Percentiles rank a stretch among this genome's conserved stretches.
Evolutionary conservation across 92 coral and sea anemone genomes (phyloP).

Genomic region (Scolanthus callimorphus): DNA sequence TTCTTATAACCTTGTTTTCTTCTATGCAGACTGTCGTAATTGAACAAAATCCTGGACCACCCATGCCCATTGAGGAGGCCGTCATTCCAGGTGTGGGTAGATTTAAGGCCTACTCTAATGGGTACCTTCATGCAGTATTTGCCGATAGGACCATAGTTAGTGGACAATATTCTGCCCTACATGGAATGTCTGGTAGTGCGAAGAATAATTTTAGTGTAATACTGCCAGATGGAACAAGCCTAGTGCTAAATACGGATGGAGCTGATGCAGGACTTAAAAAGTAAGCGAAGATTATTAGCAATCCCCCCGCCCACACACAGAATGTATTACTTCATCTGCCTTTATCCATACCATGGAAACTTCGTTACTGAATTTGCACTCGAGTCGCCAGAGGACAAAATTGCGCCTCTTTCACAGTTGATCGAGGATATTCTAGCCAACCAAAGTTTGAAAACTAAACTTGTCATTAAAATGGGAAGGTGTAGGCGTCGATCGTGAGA

Average conservation of each 20-base stretch:
- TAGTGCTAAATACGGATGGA: constrained; percentile 10
- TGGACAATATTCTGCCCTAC: constrained; percentile 14
- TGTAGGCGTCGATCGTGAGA: too few species aligned
- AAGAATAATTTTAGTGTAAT: constrained; percentile 30
- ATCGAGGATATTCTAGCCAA: too few species aligned
- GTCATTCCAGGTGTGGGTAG: constrained; percentile 56
- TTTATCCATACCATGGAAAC: too few species aligned
- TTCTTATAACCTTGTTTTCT: not conserved
- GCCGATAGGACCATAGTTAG: constrained; percentile 81
- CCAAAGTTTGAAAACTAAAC: too few species aligned
- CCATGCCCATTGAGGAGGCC: constrained; percentile 39
- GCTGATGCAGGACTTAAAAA: constrained; percentile 26
- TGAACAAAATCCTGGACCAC: constrained; percentile 11
- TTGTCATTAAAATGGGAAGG: too few species aligned
- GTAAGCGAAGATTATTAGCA: not conserved
- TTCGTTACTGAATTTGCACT: too few species aligned
- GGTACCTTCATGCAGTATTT: constrained; percentile 64
- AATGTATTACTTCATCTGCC: too few species aligned
- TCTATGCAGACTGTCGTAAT: too few species aligned
- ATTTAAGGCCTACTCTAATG: constrained; percentile 82
- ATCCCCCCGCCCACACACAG: too few species aligned
- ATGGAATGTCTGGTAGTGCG: constrained; percentile 1
- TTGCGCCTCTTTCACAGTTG: too few species aligned
- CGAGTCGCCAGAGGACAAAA: too few species aligned
- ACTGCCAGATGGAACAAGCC: constrained; percentile 51